Evolutionary conservation across 2,797 vertebrate genomes (phyloP).

Genomic region (Muscicapa comitata): DNA sequence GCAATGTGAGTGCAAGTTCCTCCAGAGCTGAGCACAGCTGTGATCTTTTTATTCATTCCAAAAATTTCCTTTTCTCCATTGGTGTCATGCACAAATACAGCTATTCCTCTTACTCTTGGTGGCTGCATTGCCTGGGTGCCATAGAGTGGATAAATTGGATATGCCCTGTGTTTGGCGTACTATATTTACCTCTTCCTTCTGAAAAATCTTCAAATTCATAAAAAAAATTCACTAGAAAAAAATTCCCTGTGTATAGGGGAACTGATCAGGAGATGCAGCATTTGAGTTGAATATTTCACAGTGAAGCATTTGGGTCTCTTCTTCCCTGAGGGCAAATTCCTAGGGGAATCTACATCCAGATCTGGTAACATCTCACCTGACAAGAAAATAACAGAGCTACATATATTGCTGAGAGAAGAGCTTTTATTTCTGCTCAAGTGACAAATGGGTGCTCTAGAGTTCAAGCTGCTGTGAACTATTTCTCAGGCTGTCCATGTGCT

Average conservation of each 20-base stretch:
- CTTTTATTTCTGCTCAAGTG: constrained; percentile 10
- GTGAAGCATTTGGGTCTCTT: not conserved
- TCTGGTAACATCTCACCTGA: constrained; percentile 6
- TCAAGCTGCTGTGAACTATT: not conserved
- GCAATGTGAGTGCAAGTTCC: not conserved
- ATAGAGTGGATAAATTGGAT: not conserved
- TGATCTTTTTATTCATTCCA: not conserved
- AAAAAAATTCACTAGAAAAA: not conserved
- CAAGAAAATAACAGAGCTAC: not conserved
- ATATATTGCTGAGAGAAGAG: not conserved
- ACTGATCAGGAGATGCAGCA: not conserved
- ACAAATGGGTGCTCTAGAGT: not conserved
- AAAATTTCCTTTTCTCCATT: not conserved
- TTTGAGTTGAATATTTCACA: not conserved
- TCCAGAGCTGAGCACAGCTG: not conserved
- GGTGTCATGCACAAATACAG: not conserved
- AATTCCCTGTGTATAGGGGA: not conserved
- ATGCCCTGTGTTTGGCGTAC: not conserved
- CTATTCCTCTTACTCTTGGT: not conserved
- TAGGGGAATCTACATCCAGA: not conserved
- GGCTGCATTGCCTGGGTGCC: not conserved
- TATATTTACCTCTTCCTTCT: not conserved
- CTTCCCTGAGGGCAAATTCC: not conserved
- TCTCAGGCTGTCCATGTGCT: not conserved
- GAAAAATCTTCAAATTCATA: not conserved